These are phyloP conservation scores for Lichenostomus cassidix DNA, from an alignment of 2,113 vertebrate genomes.

Conservation along the genomic window DNA sequence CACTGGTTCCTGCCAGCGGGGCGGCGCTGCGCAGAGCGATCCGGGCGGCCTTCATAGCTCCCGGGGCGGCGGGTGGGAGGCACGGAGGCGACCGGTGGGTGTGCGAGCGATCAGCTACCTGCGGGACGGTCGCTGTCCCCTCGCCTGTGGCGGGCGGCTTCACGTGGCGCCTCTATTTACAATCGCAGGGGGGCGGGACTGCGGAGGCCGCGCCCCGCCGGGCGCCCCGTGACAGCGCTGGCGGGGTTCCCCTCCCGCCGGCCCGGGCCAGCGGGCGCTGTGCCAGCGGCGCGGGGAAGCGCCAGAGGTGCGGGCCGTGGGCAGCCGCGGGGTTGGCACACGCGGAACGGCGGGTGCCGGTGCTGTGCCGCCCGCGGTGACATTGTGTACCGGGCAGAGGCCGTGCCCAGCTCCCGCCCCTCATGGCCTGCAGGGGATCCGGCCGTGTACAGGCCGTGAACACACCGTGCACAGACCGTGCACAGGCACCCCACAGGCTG, in stretches of 20 bases:
- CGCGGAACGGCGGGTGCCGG: not conserved
- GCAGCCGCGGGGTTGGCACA: not conserved
- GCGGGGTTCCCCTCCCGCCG: not conserved
- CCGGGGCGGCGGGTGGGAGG: too few relatives aligned
- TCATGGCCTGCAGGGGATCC: not conserved
- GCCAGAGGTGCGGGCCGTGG: not conserved
- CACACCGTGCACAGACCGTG: not conserved
- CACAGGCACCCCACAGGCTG: not conserved
- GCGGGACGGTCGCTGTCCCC: fast-evolving
- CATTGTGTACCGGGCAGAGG: not conserved
- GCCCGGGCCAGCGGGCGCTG: not conserved
- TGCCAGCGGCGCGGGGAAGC: not conserved
- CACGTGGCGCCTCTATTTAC: constrained; percentile 45
- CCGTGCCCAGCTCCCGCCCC: not conserved
- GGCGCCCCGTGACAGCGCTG: not conserved
- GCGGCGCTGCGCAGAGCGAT: constrained; percentile 80
- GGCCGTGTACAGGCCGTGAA: too few relatives aligned
- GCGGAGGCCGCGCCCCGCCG: not conserved
- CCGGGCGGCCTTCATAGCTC: constrained; percentile 87
- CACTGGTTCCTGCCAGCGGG: constrained; percentile 50
- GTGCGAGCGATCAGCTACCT: fast-evolving
- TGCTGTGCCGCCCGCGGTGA: not conserved
- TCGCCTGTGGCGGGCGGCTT: fast-evolving
- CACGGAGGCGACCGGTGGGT: too few relatives aligned
- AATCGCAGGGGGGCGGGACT: not conserved